Evolutionary conservation across 1,140 invertebrate genomes (phyloP).

Genomic region (Cardiocondyla obscurior): DNA sequence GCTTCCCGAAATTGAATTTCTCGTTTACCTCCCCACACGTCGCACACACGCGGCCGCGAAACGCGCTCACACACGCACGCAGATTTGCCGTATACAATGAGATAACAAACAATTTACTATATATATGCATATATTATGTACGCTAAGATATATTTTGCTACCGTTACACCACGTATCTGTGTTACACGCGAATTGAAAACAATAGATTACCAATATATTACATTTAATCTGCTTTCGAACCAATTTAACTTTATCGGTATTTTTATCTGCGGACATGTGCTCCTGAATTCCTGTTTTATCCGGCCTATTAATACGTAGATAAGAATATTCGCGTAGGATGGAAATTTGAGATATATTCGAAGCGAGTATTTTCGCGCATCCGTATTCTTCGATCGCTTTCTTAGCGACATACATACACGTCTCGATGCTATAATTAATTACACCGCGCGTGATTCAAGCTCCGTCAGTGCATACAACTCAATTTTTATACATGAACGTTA

Average conservation of each 20-base stretch:
- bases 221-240: slow-evolving; percentile 38
- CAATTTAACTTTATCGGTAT: slow-evolving; percentile 23
- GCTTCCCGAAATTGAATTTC: slow-evolving; percentile 21
- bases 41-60: too few species aligned
- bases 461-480: neutral
- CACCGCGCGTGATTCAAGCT: neutral
- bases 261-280: slow-evolving; percentile 9
- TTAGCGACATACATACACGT: neutral
- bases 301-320: slow-evolving; percentile 12
- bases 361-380: slow-evolving; percentile 20
- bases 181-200: neutral
- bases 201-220: slow-evolving; percentile 28
- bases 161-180: slow-evolving; percentile 24
- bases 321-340: neutral
- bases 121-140: slow-evolving; percentile 1
- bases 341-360: neutral
- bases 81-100: slow-evolving; percentile 12
- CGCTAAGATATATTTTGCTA: slow-evolving; percentile 26
- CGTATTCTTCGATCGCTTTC: too few species aligned
- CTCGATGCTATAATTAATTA: neutral
- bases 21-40: too few species aligned
- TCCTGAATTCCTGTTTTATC: slow-evolving; percentile 8
- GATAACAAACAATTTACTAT: slow-evolving; percentile 18
- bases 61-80: too few species aligned
- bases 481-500: slow-evolving; percentile 6